Base-by-base conservation (phyloP, 2,888 invertebrate species). In the Trichopria drosophilae region DNA sequence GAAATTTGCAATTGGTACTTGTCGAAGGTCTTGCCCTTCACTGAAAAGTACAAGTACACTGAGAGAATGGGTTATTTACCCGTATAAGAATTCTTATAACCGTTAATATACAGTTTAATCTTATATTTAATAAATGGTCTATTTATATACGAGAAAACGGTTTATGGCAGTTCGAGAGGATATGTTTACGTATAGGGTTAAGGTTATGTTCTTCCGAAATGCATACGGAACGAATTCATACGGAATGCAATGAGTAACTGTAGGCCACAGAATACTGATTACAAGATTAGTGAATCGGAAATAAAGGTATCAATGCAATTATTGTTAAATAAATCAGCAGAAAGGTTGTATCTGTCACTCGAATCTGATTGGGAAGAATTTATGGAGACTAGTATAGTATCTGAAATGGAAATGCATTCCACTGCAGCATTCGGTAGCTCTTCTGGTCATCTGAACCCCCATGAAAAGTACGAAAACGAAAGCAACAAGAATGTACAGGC, bases 301-400 rank as follows among this genome's bases (percentile, higher is more conserved):
- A 19, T 34, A 9, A 19, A 4, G 19, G 34, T 34, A 10, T 34
- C 34, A 10, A n/a, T 34, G 16, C 34, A 34, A 34, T 16, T 16
- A 15, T 19, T 34, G 19, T 15, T 34, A 34, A 34, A 34, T n/a
- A 34, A 34, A 34, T 19, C 34, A 13, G 34, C 34, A 15, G 15
- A 34, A 34, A 34, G 34, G 19, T 34, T 34, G 19, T 34, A 19
- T 34, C n/a, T n/a, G n/a, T n/a, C n/a, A n/a, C n/a, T n/a, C n/a
- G n/a, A n/a, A n/a, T n/a, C n/a, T n/a, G n/a, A n/a, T n/a, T n/a
- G n/a, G n/a, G n/a, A n/a, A n/a, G n/a, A n/a, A n/a, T n/a, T n/a
- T n/a, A n/a, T n/a, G n/a, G n/a, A n/a, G n/a, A n/a, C n/a, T n/a
- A 19, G 10, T 34, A 19, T 19, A 34, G 34, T 34, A 6, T 10